Percentiles rank a stretch among this genome's conserved stretches.
Evolutionary conservation across 2,888 invertebrate genomes (phyloP).

Genomic region (Notodonta dromedarius): DNA sequence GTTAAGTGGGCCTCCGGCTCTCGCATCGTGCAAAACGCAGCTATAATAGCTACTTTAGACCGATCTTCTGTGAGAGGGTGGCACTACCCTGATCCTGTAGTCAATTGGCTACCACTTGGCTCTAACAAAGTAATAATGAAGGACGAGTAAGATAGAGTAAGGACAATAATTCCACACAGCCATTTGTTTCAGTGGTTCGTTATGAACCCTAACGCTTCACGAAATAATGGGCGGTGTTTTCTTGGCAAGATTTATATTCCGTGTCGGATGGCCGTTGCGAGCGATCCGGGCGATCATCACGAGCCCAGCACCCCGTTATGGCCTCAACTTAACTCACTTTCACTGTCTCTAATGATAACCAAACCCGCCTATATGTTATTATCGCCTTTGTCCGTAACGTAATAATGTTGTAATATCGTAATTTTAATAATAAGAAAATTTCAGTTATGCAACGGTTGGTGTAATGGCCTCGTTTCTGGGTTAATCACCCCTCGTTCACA

Average conservation of each 20-base stretch:
- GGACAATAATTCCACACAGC: neutral
- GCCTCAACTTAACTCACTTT: slow-evolving; percentile 25
- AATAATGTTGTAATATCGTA: slow-evolving; percentile 14
- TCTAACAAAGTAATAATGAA: too few relatives aligned
- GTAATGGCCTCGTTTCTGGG: slow-evolving; percentile 29
- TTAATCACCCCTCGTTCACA: slow-evolving; percentile 36
- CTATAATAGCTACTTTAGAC: too few relatives aligned
- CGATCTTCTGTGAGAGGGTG: too few relatives aligned
- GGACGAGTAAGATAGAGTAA: too few relatives aligned
- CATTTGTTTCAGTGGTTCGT: neutral
- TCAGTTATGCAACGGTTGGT: slow-evolving; percentile 24
- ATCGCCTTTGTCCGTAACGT: slow-evolving; percentile 6
- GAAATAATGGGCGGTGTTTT: slow-evolving; percentile 25
- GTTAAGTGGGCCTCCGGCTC: too few relatives aligned
- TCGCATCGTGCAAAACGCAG: too few relatives aligned
- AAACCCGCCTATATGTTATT: slow-evolving; percentile 8
- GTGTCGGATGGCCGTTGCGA: slow-evolving; percentile 28
- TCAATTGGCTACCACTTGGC: too few relatives aligned
- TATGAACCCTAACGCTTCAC: slow-evolving; percentile 1
- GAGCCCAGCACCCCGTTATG: slow-evolving; percentile 35
- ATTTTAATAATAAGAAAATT: slow-evolving; percentile 25
- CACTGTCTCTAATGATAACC: slow-evolving; percentile 26
- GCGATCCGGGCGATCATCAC: slow-evolving; percentile 29
- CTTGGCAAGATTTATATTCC: slow-evolving; percentile 38
- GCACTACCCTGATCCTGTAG: too few relatives aligned